phyloP scores from a whole-genome alignment of 2,888 invertebrate species.

The Cataglyphis rosenhaueri region DNA sequence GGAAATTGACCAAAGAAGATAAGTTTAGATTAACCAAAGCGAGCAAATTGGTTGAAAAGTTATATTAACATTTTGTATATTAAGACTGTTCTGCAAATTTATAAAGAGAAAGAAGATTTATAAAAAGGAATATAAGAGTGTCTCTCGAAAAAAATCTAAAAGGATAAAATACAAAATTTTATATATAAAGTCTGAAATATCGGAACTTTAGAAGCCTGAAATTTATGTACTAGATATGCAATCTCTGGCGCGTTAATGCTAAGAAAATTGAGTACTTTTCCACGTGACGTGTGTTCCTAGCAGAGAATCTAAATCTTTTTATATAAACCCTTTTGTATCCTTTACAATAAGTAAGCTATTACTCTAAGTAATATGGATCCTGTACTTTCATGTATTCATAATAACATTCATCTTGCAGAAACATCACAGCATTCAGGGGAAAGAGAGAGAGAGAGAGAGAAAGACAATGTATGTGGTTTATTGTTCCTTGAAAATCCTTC shows the following conservation, averaged over 20 bases:
- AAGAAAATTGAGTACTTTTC: conserved; percentile 67
- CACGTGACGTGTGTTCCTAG: conserved; percentile 72
- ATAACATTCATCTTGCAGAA: conserved; percentile 32
- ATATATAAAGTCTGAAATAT: conserved; percentile 33
- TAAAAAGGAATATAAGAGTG: conserved; percentile 17
- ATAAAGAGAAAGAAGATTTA: not conserved
- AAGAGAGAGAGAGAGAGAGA: not conserved
- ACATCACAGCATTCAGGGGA: not conserved
- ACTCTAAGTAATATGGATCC: conserved; percentile 13
- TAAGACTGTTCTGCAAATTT: conserved; percentile 18
- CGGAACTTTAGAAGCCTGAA: conserved; percentile 38
- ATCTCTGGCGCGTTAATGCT: conserved; percentile 55
- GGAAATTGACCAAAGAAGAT: conserved; percentile 45
- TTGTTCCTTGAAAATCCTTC: conserved; percentile 65
- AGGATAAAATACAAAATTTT: conserved; percentile 14
- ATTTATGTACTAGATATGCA: conserved; percentile 43
- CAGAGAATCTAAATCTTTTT: conserved; percentile 74
- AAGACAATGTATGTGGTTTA: not conserved
- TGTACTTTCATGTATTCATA: conserved; percentile 35
- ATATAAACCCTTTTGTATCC: conserved; percentile 58
- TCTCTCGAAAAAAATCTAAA: conserved; percentile 8
- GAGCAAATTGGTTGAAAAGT: conserved; percentile 16
- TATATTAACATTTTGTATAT: conserved; percentile 28
- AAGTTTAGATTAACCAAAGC: conserved; percentile 30
- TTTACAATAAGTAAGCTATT: conserved; percentile 26